These are phyloP conservation scores for Enteromius mattozi DNA, from an alignment of 2,797 vertebrate species.

Conservation along the genomic window DNA sequence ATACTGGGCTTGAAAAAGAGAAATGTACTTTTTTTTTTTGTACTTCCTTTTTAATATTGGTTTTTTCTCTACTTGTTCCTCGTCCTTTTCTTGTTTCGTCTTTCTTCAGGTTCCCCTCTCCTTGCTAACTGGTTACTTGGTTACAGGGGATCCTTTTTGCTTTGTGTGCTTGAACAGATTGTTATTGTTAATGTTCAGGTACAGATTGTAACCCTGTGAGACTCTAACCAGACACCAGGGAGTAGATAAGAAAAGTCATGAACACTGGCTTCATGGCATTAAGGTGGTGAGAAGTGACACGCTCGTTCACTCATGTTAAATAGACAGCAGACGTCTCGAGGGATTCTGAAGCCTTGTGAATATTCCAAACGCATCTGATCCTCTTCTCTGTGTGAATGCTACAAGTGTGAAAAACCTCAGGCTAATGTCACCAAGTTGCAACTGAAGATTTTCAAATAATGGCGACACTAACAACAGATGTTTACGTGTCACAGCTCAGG, in stretches of 20 bases:
- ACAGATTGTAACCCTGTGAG: slow-evolving; percentile 30
- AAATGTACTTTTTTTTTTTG: slow-evolving; percentile 42
- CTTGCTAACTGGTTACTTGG: slow-evolving; percentile 74
- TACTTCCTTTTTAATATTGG: neutral
- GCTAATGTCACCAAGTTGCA: neutral
- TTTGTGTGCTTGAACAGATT: slow-evolving; percentile 60
- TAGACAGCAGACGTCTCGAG: neutral
- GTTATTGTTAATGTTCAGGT: slow-evolving; percentile 58
- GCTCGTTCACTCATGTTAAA: slow-evolving; percentile 10
- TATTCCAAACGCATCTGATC: slow-evolving; percentile 8
- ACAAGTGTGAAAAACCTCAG: slow-evolving; percentile 1
- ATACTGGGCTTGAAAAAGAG: slow-evolving; percentile 44
- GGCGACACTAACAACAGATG: neutral
- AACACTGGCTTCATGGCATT: slow-evolving; percentile 12
- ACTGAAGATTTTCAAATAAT: slow-evolving; percentile 3
- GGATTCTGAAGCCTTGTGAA: slow-evolving; percentile 2
- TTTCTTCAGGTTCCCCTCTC: slow-evolving; percentile 52
- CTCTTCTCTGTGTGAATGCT: slow-evolving; percentile 2
- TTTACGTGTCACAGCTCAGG: neutral
- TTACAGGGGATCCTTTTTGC: slow-evolving; percentile 68
- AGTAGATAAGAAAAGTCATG: slow-evolving; percentile 36
- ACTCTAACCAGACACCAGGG: slow-evolving; percentile 14
- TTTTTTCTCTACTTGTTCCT: neutral
- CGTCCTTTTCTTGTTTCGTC: neutral
- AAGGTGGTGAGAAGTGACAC: slow-evolving; percentile 36